These are phyloP conservation scores for Blennius ocellaris DNA, from an alignment of 2,113 vertebrate genomes.

Conservation along the genomic window DNA sequence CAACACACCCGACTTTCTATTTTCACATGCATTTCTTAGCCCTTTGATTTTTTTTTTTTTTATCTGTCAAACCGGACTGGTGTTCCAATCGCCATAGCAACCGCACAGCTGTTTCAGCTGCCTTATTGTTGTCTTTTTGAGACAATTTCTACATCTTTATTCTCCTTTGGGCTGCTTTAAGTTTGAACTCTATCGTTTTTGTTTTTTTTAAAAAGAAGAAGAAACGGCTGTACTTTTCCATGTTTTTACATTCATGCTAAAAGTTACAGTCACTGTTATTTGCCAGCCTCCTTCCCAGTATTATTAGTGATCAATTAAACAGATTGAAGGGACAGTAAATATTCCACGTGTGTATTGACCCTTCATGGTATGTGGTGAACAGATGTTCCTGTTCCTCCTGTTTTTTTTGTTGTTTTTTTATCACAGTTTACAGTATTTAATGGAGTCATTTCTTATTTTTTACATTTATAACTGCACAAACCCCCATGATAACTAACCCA, in stretches of 20 bases:
- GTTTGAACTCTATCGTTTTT: background rate
- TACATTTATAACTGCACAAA: background rate
- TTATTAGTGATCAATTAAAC: too few species aligned
- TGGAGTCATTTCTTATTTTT: background rate
- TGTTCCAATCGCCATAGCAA: conserved; percentile 3
- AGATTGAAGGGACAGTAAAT: background rate
- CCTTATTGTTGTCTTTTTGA: background rate
- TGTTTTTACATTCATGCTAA: too few species aligned
- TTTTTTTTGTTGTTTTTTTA: background rate
- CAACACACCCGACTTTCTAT: too few species aligned
- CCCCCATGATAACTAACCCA: background rate
- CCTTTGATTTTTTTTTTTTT: background rate
- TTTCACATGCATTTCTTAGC: too few species aligned
- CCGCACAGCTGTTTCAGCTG: background rate
- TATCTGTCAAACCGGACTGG: background rate
- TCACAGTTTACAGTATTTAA: background rate
- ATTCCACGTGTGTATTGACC: background rate
- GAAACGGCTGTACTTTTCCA: background rate
- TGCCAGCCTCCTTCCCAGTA: too few species aligned
- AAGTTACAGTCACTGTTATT: too few species aligned
- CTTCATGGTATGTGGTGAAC: background rate
- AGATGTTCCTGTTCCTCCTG: background rate
- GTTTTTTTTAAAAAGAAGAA: too few species aligned
- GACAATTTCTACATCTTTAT: background rate
- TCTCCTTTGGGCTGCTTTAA: background rate